These are phyloP conservation scores for Nyctibius grandis DNA, from an alignment of 2,797 vertebrate species.

Conservation along the genomic window DNA sequence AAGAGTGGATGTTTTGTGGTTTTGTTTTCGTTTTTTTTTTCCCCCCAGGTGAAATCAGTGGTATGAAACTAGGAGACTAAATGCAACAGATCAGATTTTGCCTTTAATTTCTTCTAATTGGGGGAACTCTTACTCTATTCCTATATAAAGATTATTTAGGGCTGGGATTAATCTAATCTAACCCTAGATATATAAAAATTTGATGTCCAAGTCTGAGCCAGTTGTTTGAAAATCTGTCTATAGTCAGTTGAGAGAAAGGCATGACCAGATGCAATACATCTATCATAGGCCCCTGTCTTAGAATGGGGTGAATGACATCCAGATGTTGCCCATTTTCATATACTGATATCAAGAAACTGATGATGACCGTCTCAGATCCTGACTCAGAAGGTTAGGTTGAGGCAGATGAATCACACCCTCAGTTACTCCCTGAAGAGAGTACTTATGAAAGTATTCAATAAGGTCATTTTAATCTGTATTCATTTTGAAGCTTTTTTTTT, in stretches of 20 bases:
- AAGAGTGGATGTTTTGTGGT: not conserved
- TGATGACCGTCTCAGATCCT: not conserved
- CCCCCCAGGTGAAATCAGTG: accelerated
- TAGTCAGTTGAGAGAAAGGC: not conserved
- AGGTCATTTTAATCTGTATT: not conserved
- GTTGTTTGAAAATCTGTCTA: not conserved
- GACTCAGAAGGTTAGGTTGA: not conserved
- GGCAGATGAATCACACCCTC: not conserved
- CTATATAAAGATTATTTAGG: not conserved
- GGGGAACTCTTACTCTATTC: not conserved
- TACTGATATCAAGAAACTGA: not conserved
- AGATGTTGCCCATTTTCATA: not conserved
- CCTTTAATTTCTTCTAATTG: not conserved
- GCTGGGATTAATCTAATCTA: not conserved
- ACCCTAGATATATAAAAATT: not conserved
- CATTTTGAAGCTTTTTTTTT: not conserved
- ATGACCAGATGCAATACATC: not conserved
- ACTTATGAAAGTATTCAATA: not conserved
- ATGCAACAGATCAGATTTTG: not conserved
- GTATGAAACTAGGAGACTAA: not conserved
- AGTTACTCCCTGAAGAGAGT: not conserved
- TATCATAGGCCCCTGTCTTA: not conserved
- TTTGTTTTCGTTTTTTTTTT: too few species aligned
- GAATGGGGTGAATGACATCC: not conserved
- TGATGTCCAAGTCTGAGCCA: not conserved